Percentiles rank a stretch among this genome's conserved stretches.
phyloP scores from a whole-genome alignment of 1,140 invertebrate species.

The Orussus abietinus region DNA sequence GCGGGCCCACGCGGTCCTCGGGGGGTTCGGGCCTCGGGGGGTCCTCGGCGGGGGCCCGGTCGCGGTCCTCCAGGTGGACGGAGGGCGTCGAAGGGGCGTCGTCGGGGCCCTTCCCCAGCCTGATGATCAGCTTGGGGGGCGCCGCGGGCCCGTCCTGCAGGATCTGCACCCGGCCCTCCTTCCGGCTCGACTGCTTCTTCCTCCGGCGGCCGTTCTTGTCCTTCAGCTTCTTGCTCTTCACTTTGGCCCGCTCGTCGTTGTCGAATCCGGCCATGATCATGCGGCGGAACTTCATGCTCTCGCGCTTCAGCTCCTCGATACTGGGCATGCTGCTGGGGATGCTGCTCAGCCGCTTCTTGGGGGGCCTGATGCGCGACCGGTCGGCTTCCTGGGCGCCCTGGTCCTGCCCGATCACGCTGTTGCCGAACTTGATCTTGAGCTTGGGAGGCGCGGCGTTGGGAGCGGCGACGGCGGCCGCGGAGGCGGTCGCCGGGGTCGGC shows the following conservation, averaged over 20 bases:
- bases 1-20: conserved; percentile 29
- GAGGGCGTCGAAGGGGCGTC: neutral
- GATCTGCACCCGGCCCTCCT: conserved; percentile 61
- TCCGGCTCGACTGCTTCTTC: conserved; percentile 54
- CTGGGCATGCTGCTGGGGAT: conserved; percentile 61
- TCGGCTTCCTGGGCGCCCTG: conserved; percentile 47
- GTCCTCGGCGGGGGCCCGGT: no score
- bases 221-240: conserved; percentile 55
- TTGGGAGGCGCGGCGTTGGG: conserved; percentile 61
- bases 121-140: conserved; percentile 67
- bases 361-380: conserved; percentile 63
- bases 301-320: conserved; percentile 73
- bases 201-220: conserved; percentile 63
- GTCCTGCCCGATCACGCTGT: conserved; percentile 54
- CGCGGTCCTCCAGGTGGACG: conserved; percentile 8
- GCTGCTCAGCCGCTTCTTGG: conserved; percentile 72
- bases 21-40: neutral
- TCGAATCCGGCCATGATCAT: conserved; percentile 79
- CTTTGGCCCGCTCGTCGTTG: conserved; percentile 59
- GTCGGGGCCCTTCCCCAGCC: conserved; percentile 52
- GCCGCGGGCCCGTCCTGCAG: conserved; percentile 58
- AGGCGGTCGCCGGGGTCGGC: conserved; percentile 20
- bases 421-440: conserved; percentile 79
- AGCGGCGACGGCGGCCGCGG: conserved; percentile 22
- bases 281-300: conserved; percentile 84